Evolutionary conservation across 2,797 vertebrate species (phyloP).

Genomic region (Parauchenoglanis punctatus): DNA sequence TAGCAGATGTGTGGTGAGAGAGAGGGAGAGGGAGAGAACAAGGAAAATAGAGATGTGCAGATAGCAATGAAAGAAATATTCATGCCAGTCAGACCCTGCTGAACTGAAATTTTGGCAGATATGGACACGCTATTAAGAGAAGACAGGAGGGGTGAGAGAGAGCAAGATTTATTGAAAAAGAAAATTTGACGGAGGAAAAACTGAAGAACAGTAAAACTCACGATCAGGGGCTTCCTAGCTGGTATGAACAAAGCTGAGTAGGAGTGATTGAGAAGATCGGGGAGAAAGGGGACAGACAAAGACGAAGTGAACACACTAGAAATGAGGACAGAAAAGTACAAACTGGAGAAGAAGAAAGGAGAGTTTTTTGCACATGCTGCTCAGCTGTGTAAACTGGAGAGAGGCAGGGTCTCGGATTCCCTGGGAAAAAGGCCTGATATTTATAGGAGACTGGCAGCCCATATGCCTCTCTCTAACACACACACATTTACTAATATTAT

Average conservation of each 20-base stretch:
- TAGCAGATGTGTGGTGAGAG: slow-evolving; percentile 56
- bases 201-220: not conserved
- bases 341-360: slow-evolving; percentile 46
- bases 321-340: slow-evolving; percentile 36
- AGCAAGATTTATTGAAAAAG: not conserved
- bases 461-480: slow-evolving; percentile 64
- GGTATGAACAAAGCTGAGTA: slow-evolving; percentile 11
- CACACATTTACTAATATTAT: slow-evolving; percentile 78
- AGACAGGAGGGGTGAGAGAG: not conserved
- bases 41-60: slow-evolving; percentile 24
- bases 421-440: slow-evolving; percentile 79
- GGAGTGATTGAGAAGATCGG: not conserved
- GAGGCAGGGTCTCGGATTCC: slow-evolving; percentile 77
- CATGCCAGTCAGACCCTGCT: slow-evolving; percentile 8
- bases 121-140: slow-evolving; percentile 4
- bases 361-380: slow-evolving; percentile 78
- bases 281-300: not conserved
- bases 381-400: slow-evolving; percentile 86
- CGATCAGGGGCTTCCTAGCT: not conserved
- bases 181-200: not conserved
- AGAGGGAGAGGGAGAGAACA: slow-evolving; percentile 27
- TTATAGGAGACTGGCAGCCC: slow-evolving; percentile 80
- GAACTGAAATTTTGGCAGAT: not conserved
- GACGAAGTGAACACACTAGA: slow-evolving; percentile 2
- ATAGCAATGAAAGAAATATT: slow-evolving; percentile 25